Conservation (phyloP, 2,888 invertebrate species). For the Latrodectus elegans region DNA sequence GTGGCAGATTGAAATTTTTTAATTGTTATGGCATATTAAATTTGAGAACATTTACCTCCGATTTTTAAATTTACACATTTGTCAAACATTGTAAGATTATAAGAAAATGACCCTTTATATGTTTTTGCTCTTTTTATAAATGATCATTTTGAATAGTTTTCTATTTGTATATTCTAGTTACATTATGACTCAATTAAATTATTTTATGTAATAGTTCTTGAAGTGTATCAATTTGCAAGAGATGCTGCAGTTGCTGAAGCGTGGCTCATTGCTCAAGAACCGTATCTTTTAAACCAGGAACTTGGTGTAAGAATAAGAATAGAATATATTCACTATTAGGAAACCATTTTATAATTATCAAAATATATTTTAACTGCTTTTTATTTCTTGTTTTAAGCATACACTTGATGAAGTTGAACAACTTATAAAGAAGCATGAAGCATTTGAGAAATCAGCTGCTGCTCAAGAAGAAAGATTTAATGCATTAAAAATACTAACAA, state of each 20-base stretch:
- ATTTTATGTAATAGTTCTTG: conserved; percentile 84
- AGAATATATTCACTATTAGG: neutral
- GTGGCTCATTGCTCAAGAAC: conserved; percentile 99
- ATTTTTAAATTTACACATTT: too few relatives aligned
- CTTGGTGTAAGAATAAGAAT: conserved; percentile 80
- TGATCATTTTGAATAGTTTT: too few relatives aligned
- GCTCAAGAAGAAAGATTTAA: conserved; percentile 99
- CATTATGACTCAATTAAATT: too few relatives aligned
- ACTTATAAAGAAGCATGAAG: conserved; percentile 99
- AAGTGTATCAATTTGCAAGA: conserved; percentile 99
- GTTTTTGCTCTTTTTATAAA: too few relatives aligned
- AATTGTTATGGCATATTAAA: too few relatives aligned
- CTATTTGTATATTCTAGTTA: too few relatives aligned
- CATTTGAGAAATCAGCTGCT: conserved; percentile 98
- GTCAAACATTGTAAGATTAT: too few relatives aligned
- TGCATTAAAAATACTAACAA: conserved; percentile 97
- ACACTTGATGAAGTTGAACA: conserved; percentile 99
- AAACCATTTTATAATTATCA: neutral
- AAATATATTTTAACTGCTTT: neutral
- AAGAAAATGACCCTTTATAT: too few relatives aligned
- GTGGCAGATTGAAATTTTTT: too few relatives aligned
- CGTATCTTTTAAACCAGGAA: conserved; percentile 96
- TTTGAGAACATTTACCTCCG: too few relatives aligned
- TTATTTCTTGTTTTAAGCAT: conserved; percentile 78
- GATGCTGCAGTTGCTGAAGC: conserved; percentile 99